These are phyloP conservation scores for Lasioglossum vierecki DNA, from an alignment of 2,888 invertebrate genomes.

Conservation along the genomic window DNA sequence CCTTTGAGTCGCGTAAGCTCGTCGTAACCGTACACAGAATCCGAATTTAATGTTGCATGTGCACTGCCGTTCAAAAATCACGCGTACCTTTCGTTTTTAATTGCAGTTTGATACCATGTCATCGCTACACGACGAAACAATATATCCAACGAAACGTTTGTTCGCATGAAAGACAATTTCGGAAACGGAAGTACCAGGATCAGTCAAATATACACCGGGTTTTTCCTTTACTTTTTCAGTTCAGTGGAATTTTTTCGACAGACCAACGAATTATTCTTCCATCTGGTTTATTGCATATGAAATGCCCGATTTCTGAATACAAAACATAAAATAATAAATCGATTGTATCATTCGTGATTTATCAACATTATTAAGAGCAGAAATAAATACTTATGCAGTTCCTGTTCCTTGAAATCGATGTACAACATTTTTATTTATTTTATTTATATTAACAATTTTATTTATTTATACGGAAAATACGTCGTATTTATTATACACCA, in stretches of 20 bases:
- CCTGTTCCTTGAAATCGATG: background rate
- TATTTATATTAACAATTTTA: no score
- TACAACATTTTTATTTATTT: background rate
- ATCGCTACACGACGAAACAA: background rate
- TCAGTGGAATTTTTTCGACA: background rate
- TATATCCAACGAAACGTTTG: background rate
- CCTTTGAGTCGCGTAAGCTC: background rate
- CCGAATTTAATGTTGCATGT: background rate
- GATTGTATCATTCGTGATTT: background rate
- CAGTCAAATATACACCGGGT: background rate
- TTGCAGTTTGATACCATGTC: background rate
- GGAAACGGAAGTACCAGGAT: background rate
- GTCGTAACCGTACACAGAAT: background rate
- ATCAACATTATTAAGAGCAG: background rate
- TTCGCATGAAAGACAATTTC: background rate
- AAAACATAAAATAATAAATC: background rate
- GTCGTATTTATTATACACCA: background rate
- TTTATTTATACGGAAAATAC: background rate
- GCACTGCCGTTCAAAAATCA: background rate
- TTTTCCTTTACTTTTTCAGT: background rate
- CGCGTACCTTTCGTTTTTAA: background rate
- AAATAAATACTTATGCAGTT: background rate
- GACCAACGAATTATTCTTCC: background rate
- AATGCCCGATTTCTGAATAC: background rate
- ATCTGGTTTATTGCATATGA: background rate